Conservation (phyloP, 2,113 vertebrate species). For the Tetrao urogallus region DNA sequence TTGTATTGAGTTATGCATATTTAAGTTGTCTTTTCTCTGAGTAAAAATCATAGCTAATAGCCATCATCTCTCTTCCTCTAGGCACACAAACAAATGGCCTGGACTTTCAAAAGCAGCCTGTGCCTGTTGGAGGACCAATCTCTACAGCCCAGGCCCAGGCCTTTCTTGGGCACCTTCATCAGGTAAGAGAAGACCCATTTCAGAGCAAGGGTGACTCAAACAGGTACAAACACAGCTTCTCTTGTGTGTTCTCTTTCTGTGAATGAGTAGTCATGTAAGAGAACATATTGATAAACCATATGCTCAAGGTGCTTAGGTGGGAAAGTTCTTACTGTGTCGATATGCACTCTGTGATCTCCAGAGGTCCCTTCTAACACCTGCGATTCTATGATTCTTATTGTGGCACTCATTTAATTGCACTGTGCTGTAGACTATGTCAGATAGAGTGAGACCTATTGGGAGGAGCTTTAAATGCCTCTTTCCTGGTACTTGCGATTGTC, state of each 20-base stretch:
- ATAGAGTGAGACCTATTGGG: neutral
- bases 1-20: neutral
- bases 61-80: slow-evolving; percentile 54
- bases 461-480: neutral
- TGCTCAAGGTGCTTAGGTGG: neutral
- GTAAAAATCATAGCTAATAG: neutral
- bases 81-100: slow-evolving; percentile 97
- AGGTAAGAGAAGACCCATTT: slow-evolving; percentile 81
- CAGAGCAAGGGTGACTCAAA: neutral
- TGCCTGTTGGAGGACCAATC: slow-evolving; percentile 91
- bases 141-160: slow-evolving; percentile 98
- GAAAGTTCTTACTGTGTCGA: neutral
- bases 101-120: slow-evolving; percentile 96
- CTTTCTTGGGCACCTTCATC: slow-evolving; percentile 93
- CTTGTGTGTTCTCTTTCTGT: neutral
- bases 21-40: neutral
- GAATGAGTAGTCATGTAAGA: neutral
- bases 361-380: too few relatives aligned
- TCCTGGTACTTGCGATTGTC: neutral
- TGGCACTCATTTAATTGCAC: neutral
- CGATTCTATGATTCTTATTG: neutral
- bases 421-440: neutral
- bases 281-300: neutral
- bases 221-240: neutral
- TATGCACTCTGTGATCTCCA: too few relatives aligned